Evolutionary conservation across 2,113 vertebrate genomes (phyloP).

Genomic region (Falcunculus frontatus): DNA sequence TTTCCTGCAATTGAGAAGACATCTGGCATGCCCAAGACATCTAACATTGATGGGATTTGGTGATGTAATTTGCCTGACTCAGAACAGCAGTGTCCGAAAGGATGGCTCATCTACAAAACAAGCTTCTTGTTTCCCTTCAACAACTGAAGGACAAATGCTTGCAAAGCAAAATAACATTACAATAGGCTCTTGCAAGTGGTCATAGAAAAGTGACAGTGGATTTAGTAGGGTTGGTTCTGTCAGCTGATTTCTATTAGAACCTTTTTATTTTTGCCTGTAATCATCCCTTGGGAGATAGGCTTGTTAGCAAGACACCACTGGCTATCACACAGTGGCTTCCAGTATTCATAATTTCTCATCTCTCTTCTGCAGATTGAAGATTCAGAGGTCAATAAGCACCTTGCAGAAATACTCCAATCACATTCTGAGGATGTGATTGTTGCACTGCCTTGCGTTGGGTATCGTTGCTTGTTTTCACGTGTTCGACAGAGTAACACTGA

Average conservation of each 20-base stretch:
- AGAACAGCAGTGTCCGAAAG: background rate
- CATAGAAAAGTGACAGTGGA: background rate
- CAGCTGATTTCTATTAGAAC: background rate
- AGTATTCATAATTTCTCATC: background rate
- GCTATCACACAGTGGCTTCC: background rate
- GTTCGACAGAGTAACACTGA: background rate
- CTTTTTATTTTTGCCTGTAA: background rate
- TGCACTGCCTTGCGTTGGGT: background rate
- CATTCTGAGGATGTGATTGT: background rate
- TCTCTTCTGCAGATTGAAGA: background rate
- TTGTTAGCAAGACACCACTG: background rate
- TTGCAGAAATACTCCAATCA: background rate
- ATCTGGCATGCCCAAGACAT: background rate
- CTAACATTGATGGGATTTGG: background rate
- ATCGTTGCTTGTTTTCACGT: background rate
- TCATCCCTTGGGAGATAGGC: background rate
- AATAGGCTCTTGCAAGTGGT: background rate
- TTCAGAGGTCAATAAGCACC: background rate
- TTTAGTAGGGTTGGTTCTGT: background rate
- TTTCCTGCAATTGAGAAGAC: background rate
- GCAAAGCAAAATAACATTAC: background rate
- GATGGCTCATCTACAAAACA: background rate
- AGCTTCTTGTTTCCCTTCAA: background rate
- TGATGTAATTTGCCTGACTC: background rate
- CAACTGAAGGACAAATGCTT: background rate